phyloP scores from a whole-genome alignment of 2,797 vertebrate genomes.

The Phyllotis vaccarum region DNA sequence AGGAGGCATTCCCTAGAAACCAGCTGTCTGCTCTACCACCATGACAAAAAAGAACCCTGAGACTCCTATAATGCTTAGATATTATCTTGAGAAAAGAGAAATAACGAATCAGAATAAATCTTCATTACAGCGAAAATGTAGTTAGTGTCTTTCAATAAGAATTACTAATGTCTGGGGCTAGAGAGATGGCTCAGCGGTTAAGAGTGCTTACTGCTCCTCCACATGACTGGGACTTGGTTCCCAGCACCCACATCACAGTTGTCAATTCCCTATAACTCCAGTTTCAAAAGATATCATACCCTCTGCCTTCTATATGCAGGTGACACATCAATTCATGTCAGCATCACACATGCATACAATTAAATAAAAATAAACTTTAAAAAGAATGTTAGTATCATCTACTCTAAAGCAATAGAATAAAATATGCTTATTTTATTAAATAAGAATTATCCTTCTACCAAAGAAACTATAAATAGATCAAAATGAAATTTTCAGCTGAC shows the following conservation, averaged over 20 bases:
- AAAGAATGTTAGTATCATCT: not conserved
- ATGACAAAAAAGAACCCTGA: not conserved
- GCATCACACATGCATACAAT: not conserved
- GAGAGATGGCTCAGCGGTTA: not conserved
- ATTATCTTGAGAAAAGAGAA: slow-evolving; percentile 50
- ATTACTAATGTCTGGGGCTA: not conserved
- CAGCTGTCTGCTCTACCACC: slow-evolving; percentile 40
- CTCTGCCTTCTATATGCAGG: not conserved
- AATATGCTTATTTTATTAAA: slow-evolving; percentile 56
- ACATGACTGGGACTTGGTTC: not conserved
- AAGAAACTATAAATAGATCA: slow-evolving; percentile 51
- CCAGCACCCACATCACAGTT: not conserved
- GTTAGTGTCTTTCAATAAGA: slow-evolving; percentile 39
- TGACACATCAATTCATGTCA: not conserved
- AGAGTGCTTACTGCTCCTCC: not conserved
- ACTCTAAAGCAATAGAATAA: slow-evolving; percentile 2
- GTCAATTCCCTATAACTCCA: not conserved
- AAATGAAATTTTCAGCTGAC: slow-evolving; percentile 56
- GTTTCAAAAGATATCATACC: not conserved
- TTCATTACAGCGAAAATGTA: slow-evolving; percentile 24
- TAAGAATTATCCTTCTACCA: slow-evolving; percentile 65
- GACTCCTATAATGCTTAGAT: slow-evolving; percentile 17
- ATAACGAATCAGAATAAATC: slow-evolving; percentile 44
- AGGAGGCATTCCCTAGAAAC: slow-evolving; percentile 44
- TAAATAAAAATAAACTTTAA: not conserved